These are phyloP conservation scores for Tauraco hartlaubi DNA, from an alignment of 2,797 vertebrate species.

Conservation along the genomic window DNA sequence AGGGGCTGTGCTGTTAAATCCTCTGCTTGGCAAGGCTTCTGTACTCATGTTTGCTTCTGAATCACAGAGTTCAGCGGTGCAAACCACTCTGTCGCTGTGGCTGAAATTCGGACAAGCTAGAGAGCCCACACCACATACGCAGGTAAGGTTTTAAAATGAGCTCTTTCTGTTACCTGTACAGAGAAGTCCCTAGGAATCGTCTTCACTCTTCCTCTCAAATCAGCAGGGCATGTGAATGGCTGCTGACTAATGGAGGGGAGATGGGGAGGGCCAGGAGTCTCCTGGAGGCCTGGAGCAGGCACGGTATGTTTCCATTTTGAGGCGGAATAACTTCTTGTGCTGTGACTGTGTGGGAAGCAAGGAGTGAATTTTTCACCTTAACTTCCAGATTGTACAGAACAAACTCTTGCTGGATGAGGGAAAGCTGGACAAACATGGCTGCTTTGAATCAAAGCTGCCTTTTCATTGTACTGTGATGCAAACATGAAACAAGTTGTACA, in stretches of 20 bases:
- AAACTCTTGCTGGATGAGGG: background rate
- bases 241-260: background rate
- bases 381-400: background rate
- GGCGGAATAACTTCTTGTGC: background rate
- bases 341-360: background rate
- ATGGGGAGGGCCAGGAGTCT: background rate
- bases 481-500: background rate
- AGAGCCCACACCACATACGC: background rate
- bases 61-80: background rate
- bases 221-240: background rate
- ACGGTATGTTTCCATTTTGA: background rate
- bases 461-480: background rate
- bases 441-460: background rate
- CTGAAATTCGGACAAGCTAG: background rate
- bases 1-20: background rate
- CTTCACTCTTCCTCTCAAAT: background rate
- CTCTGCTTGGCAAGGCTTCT: background rate
- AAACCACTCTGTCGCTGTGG: background rate
- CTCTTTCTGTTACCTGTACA: background rate
- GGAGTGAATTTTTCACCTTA: background rate
- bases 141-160: background rate
- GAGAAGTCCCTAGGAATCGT: fast-evolving
- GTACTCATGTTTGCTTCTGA: background rate
- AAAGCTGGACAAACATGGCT: background rate
- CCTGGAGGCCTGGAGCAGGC: background rate